Percentiles rank a stretch among this genome's conserved stretches.
These are phyloP conservation scores for Platichthys flesus DNA, from an alignment of 2,113 vertebrate species.

Conservation along the genomic window DNA sequence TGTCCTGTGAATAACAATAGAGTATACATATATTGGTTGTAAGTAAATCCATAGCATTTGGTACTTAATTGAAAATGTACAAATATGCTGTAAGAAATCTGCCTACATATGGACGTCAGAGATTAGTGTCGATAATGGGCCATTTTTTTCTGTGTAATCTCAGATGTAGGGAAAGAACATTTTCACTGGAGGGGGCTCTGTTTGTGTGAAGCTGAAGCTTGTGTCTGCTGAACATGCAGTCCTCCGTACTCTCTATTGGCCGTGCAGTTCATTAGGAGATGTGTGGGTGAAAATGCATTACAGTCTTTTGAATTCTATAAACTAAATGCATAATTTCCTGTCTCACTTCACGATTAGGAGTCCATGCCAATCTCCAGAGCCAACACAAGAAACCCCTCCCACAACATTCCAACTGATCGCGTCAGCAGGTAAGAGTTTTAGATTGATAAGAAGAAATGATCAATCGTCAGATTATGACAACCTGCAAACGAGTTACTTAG, in stretches of 20 bases:
- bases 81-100: not conserved
- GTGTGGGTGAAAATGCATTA: conserved; percentile 44
- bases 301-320: conserved; percentile 24
- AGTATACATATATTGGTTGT: not conserved
- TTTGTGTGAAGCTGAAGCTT: conserved; percentile 21
- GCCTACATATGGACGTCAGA: not conserved
- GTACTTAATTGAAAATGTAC: not conserved
- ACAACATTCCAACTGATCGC: not conserved
- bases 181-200: conserved; percentile 8
- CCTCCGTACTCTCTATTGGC: conserved; percentile 14
- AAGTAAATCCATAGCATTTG: not conserved
- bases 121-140: conserved; percentile 19
- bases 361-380: conserved; percentile 40
- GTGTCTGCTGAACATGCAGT: conserved; percentile 24
- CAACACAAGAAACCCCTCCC: not conserved
- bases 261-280: conserved; percentile 47
- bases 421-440: conserved; percentile 35
- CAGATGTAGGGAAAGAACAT: not conserved
- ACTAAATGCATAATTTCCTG: not conserved
- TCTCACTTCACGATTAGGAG: conserved; percentile 9
- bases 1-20: not conserved
- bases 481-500: too few species aligned
- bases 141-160: conserved; percentile 7
- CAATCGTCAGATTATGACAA: too few species aligned
- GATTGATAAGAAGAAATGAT: too few species aligned